Evolutionary conservation across 2,797 vertebrate species (phyloP).

Genomic region (Scyliorhinus canicula): DNA sequence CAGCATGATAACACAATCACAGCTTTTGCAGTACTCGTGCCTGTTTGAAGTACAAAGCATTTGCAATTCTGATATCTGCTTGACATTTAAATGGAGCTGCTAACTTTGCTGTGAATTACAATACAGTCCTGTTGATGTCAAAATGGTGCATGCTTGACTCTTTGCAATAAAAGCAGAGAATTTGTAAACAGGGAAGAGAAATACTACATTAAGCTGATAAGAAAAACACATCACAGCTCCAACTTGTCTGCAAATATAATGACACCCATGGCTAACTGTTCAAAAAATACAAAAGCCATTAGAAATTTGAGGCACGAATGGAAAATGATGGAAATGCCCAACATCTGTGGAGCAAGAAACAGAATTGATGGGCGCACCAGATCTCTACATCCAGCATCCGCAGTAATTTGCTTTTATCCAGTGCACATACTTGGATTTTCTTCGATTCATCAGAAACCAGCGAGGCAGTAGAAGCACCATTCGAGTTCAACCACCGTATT

Average conservation of each 20-base stretch:
- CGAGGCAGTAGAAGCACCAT: too few relatives aligned
- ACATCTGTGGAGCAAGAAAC: not conserved
- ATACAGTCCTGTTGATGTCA: not conserved
- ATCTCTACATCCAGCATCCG: not conserved
- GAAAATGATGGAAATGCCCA: not conserved
- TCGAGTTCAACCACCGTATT: too few relatives aligned
- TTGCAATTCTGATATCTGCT: not conserved
- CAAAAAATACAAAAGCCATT: not conserved
- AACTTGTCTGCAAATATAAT: not conserved
- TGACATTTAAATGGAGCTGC: slow-evolving; percentile 9
- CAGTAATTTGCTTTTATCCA: too few relatives aligned
- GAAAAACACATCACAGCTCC: not conserved
- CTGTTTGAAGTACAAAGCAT: not conserved
- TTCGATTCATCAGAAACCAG: too few relatives aligned
- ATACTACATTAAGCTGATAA: not conserved
- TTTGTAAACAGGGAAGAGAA: not conserved
- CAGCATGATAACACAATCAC: not conserved
- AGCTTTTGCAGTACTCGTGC: not conserved
- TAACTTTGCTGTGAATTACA: not conserved
- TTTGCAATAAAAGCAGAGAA: not conserved
- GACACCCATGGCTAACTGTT: not conserved
- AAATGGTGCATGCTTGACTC: not conserved
- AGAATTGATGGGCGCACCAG: not conserved
- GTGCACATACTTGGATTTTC: too few relatives aligned
- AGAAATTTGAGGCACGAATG: not conserved